phyloP scores from a whole-genome alignment of 2,888 invertebrate genomes.

The Erebia ligea region DNA sequence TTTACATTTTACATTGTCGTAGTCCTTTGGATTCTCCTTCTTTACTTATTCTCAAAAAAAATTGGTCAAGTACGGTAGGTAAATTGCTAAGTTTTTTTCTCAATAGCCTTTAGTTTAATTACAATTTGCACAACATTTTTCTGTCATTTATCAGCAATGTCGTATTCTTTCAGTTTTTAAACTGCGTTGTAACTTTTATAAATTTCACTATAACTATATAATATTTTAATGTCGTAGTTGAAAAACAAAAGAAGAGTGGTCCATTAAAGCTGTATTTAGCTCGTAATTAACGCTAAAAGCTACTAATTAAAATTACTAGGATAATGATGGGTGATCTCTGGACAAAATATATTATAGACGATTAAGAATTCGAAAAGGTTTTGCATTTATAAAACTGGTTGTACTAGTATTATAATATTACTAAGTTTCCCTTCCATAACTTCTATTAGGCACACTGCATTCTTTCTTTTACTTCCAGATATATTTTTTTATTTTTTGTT shows the following conservation, averaged over 20 bases:
- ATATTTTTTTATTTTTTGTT: no score
- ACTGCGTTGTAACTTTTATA: background rate
- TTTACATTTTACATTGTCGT: no score
- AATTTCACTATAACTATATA: background rate
- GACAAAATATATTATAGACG: background rate
- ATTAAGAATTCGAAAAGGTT: background rate
- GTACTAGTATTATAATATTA: no score
- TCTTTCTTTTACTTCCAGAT: no score
- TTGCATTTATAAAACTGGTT: background rate
- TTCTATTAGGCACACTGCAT: no score
- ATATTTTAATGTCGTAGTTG: background rate
- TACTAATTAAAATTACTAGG: background rate
- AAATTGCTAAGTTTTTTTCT: no score
- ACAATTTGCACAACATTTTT: background rate
- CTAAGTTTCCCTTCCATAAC: background rate
- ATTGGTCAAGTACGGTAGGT: no score
- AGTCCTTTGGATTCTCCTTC: no score
- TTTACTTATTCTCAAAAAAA: no score
- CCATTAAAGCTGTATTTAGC: background rate
- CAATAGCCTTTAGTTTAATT: background rate
- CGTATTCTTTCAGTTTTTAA: background rate
- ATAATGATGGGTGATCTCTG: background rate
- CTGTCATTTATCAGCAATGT: background rate
- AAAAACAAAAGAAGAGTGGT: background rate
- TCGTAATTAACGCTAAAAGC: slow-evolving; percentile 5